Conservation (phyloP, 1,140 invertebrate species). For the Aphis craccivora region DNA sequence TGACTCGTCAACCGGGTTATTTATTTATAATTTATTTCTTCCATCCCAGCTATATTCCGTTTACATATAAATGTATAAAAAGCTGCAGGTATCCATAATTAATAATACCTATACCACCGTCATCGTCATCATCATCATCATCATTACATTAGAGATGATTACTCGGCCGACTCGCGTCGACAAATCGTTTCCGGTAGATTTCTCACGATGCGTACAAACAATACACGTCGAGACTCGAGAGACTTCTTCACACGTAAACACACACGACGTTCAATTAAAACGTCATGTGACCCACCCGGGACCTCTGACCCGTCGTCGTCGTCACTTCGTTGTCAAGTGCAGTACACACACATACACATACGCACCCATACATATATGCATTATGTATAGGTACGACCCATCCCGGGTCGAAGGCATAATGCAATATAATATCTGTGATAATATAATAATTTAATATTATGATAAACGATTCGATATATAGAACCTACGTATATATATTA, state of each 20-base stretch:
- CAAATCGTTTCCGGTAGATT: conserved; percentile 26
- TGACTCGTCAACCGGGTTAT: no score
- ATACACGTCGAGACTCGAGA: neutral
- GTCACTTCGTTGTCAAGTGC: conserved; percentile 6
- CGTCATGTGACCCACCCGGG: conserved; percentile 17
- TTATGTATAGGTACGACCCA: neutral
- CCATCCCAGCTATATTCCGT: neutral
- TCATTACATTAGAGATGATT: neutral
- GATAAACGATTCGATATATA: conserved; percentile 31
- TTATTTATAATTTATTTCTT: no score
- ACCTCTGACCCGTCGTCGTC: neutral
- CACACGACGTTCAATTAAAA: conserved; percentile 55
- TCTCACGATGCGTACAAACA: conserved; percentile 30
- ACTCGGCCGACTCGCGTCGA: neutral
- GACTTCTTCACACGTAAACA: conserved; percentile 42
- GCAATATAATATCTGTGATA: neutral
- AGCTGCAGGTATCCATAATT: neutral
- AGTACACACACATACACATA: neutral
- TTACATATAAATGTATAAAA: neutral
- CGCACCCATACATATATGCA: neutral
- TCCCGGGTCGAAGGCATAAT: neutral
- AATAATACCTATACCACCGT: neutral
- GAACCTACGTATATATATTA: no score
- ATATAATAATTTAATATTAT: conserved; percentile 12
- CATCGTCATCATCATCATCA: neutral